A percentile compares a stretch with the other conserved stretches of the same genome.
phyloP scores from a whole-genome alignment of 1,140 invertebrate species.

The Magallana ariakensis region DNA sequence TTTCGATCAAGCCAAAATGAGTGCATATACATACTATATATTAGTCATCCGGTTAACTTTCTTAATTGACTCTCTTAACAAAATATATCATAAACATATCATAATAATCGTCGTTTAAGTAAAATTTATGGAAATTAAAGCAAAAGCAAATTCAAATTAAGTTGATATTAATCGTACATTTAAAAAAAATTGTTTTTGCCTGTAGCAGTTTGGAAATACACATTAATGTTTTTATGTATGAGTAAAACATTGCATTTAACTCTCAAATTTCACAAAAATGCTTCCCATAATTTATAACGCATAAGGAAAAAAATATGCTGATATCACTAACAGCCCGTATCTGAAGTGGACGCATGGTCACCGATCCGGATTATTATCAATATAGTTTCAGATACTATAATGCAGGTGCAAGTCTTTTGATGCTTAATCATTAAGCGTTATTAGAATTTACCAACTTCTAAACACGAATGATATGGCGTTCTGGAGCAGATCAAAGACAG shows the following conservation, averaged over 20 bases:
- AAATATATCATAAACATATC: too few species aligned
- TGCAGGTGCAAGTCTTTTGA: constrained; percentile 35
- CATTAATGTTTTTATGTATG: constrained; percentile 18
- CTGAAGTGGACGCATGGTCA: neutral
- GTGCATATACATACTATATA: neutral
- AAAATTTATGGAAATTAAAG: neutral
- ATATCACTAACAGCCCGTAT: constrained; percentile 14
- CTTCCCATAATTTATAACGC: constrained; percentile 1
- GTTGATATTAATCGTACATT: neutral
- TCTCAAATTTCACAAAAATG: constrained; percentile 14
- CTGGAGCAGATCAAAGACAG: constrained; percentile 36
- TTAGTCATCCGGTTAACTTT: too few species aligned
- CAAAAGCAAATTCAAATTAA: neutral
- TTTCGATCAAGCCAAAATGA: neutral
- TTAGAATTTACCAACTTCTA: constrained; percentile 40
- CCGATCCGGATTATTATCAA: constrained; percentile 31
- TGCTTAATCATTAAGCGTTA: constrained; percentile 34
- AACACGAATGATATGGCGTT: constrained; percentile 36
- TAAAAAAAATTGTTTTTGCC: neutral
- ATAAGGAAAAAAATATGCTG: constrained; percentile 32
- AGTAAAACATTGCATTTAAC: constrained; percentile 1
- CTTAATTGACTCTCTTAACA: too few species aligned
- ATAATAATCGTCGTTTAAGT: neutral
- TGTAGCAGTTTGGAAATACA: neutral
- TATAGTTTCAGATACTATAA: constrained; percentile 27